A percentile compares a stretch with the other conserved stretches of the same genome.
Conservation (phyloP, 2,113 vertebrate genomes). For the Neopipo cinnamomea region DNA sequence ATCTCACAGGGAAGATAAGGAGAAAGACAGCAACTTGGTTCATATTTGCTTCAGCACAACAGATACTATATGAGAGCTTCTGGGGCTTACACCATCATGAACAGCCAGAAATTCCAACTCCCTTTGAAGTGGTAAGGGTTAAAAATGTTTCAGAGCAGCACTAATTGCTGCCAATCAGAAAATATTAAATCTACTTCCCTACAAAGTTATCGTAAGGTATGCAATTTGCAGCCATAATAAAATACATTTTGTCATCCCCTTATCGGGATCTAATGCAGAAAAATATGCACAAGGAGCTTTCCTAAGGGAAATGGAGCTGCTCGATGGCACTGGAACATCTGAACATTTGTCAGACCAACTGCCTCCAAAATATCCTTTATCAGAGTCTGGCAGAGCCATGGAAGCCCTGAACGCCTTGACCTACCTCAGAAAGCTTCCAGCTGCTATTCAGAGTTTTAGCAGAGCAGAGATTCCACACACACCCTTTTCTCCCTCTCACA, state of each 20-base stretch:
- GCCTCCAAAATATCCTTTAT: not conserved
- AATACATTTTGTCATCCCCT: not conserved
- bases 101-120: not conserved
- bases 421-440: not conserved
- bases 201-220: not conserved
- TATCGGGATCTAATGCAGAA: not conserved
- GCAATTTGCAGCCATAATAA: not conserved
- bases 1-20: not conserved
- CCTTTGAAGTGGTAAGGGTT: not conserved
- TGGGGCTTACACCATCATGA: not conserved
- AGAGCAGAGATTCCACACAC: not conserved
- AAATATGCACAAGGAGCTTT: not conserved
- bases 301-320: not conserved
- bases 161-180: not conserved
- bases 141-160: not conserved
- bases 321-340: rapidly evolving
- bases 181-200: not conserved
- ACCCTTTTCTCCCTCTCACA: not conserved
- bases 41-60: not conserved
- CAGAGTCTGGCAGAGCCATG: not conserved
- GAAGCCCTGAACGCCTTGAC: not conserved
- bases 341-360: not conserved
- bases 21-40: not conserved
- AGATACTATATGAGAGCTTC: not conserved
- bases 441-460: not conserved